Evolutionary conservation across 1,140 invertebrate genomes (phyloP), one percentile per base, ranked within the genome.

Genomic region (Ostrea denselamellosa): DNA sequence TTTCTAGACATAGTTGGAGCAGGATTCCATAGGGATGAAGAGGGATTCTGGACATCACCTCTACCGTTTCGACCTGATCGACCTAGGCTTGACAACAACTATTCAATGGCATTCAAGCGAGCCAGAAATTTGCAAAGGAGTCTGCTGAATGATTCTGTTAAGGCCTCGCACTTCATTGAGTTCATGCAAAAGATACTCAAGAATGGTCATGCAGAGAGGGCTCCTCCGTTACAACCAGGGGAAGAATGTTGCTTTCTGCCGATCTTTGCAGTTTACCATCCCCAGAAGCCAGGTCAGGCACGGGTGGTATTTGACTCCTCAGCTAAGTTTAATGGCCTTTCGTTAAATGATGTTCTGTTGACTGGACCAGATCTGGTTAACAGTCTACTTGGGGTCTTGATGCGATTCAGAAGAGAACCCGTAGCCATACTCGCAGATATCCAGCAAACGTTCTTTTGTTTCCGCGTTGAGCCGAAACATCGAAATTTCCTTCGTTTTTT

Each of bases 31-130:
- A 85, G 71, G 58, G 83, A 87, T 51, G n/a, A 77, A 28, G 14
- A 84, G 8, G 83, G 85, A 44, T 86, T 83, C 25, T 91, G 89
- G 90, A 44, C 44, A 52, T 87, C 89, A 25, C 90, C 90, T 10
- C 62, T 91, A 19, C 88, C 90, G 7, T 89, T 91, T 83, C 85
- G 84, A 54, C 8, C 83, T 22, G 10, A 17, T 53, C 25, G 86
- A 56, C n/a, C 22, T 19, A 87, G 51, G 19, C 85, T 91, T 17
- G 87, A 89, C 8, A 89, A 86, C 82, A 89, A 90, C 71, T 84
- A 68, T 71, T 52, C n/a, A n/a, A n/a, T n/a, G n/a, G n/a, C n/a
- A n/a, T n/a, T n/a, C 19, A 53, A 71, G 10, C 22, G 90, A 44
- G 9, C 2, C 56, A 17, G 84, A 62, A 2, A 85, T 62, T n/a